These are phyloP conservation scores for Benitochromis conjunctus DNA, from an alignment of 2,113 vertebrate species.

Conservation along the genomic window DNA sequence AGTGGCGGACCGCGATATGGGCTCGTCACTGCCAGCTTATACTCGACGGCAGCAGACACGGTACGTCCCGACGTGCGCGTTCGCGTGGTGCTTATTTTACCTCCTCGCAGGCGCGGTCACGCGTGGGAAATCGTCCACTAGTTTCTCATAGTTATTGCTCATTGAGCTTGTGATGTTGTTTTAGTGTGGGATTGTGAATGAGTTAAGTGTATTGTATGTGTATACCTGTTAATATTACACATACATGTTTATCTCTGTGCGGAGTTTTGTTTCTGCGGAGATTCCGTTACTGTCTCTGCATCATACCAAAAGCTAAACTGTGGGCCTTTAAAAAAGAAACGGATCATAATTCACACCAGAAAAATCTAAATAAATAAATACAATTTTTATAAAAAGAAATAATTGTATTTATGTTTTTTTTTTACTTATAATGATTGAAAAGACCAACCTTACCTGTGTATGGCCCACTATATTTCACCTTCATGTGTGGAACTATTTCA, in stretches of 20 bases:
- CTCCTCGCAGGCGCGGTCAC: neutral
- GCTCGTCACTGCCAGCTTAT: constrained; percentile 1
- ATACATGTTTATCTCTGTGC: neutral
- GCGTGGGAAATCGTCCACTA: neutral
- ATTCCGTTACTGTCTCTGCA: neutral
- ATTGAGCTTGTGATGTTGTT: neutral
- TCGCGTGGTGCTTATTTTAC: neutral
- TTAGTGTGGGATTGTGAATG: neutral
- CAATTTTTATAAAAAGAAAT: too few species aligned
- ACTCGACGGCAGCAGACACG: neutral
- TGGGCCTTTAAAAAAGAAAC: neutral
- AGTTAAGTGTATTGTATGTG: neutral
- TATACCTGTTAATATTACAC: neutral
- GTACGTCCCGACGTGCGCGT: constrained; percentile 54
- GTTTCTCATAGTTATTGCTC: neutral
- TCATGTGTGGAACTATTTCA: too few species aligned
- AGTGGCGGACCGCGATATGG: neutral
- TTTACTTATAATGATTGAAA: neutral
- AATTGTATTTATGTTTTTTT: too few species aligned
- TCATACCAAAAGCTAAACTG: neutral
- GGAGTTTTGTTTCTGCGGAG: neutral
- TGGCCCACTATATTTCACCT: too few species aligned
- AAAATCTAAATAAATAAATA: too few species aligned
- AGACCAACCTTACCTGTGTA: neutral
- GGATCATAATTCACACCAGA: too few species aligned